These are phyloP conservation scores for Melanostoma mellinum DNA, from an alignment of 2,888 invertebrate genomes.

Conservation along the genomic window DNA sequence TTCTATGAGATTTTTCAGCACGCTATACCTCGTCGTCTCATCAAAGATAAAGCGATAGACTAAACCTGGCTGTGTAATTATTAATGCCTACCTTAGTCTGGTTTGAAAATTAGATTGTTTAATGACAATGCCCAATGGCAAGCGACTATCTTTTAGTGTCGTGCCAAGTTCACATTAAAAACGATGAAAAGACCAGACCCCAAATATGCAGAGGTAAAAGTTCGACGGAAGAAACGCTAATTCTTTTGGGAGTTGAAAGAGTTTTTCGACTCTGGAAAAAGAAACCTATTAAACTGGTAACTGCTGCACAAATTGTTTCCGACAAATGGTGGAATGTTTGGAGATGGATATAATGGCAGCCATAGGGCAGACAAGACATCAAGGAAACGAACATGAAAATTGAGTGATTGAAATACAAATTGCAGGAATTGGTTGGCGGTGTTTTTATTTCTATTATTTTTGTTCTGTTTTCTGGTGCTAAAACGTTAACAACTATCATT, in stretches of 20 bases:
- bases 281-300: conserved; percentile 23
- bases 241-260: conserved; percentile 13
- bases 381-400: conserved; percentile 45
- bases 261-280: conserved; percentile 1
- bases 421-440: conserved; percentile 43
- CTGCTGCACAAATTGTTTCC: conserved; percentile 42
- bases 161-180: conserved; percentile 58
- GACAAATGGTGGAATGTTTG: conserved; percentile 7
- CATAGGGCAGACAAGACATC: conserved; percentile 8
- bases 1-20: conserved; percentile 29
- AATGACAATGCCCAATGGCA: conserved; percentile 17
- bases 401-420: conserved; percentile 66
- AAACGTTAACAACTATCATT: too few relatives aligned
- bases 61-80: conserved; percentile 48
- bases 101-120: conserved; percentile 55
- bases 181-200: conserved; percentile 22
- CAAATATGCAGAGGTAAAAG: conserved; percentile 1
- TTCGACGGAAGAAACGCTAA: conserved; percentile 28
- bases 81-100: conserved; percentile 31
- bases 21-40: too few relatives aligned
- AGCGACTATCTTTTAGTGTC: conserved; percentile 23
- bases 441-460: not conserved
- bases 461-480: too few relatives aligned
- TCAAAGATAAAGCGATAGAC: too few relatives aligned
- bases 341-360: not conserved